Base-by-base conservation (phyloP, 2,113 vertebrate species). In the Nibea albiflora region DNA sequence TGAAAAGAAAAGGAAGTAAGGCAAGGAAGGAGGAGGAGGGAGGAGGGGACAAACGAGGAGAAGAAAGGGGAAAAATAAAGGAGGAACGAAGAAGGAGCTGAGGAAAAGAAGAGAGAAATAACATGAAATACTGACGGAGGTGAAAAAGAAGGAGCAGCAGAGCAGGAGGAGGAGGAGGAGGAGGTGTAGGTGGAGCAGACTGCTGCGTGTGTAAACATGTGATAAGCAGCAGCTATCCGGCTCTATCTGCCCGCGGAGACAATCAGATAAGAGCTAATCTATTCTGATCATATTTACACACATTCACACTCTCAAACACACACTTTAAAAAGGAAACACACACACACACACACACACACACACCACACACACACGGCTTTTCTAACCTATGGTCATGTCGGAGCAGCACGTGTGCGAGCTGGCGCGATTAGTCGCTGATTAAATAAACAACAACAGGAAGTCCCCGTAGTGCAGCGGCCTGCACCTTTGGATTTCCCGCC, bases 191-290 rank as follows among this genome's bases (percentile, higher is more conserved):
- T 78, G 58, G 17, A 53, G 44, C 67, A 52, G 72, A 31, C 56
- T 70, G 62, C n/a, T 50, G 63, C 28, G 71, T 54, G 75, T 84
- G 63, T 81, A 74, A 86, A 42, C 20, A 42, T 73, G 66, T 79
- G 84, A 88, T 91, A 71, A 89, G 68, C 71, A 65, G 80, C 85
- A 87, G 62, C 26, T 39, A 69, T 84, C 79, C 73, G 28, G 65
- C 73, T 76, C 24, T 8, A 85, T 85, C 86, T 83, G 76, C 73
- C 78, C 10, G 63, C 65, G 58, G 74, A 87, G 77, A 35, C 54
- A 84, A 44, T 44, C 69, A 47, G 86, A 85, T 87, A 87, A 89
- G 73, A 81, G 28, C 14, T 80, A 8, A 85, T 88, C 84, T 83
- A 69, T 47, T 86, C 83, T 49, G 26, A 88, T 82, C 73, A 76